Base-by-base conservation (phyloP, 2,888 invertebrate genomes). In the Apodemia hepburni region DNA sequence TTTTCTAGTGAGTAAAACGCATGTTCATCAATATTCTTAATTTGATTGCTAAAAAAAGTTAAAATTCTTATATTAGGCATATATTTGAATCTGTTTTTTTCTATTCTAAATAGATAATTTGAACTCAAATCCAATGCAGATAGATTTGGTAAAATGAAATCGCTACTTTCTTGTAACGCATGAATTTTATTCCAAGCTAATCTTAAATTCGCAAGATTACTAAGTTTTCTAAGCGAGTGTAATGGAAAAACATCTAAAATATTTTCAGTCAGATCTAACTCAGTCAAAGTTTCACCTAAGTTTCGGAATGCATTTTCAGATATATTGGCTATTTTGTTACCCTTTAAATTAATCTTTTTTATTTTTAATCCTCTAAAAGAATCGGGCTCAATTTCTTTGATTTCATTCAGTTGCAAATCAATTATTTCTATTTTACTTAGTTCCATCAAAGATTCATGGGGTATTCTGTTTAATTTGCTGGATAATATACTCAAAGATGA, bases 261-360 rank as follows among this genome's bases (percentile, higher is more conserved):
- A 87, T 98, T 98, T 87, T 97, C 97, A 8, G 97, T 95, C 68
- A 98, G 89, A 81, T 97, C 97, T 70, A 98, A 92, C 81, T 97
- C 97, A 64, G 94, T 94, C 71, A 98, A 92, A 66, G 93, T 93
- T 67, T 94, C 93, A 78, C 97, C 96, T 63, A 97, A 89, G 0
- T 96, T 96, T 49, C 94, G 92, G 81, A 97, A 97, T 59, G 97
- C 97, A 84, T 96, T 95, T 77, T 97, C 97, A 8, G 96, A 96
- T 77, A 98, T 95, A 76, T 94, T 94, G 69, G 94, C 93, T 73
- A 98, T 93, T 74, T 95, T 94, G 83, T 98, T 98, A 49, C 96
- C 96, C 81, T 97, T 97, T 71, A 98, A 92, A 81, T 96, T 97
- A 45, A 96, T 85, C 82, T 96, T 96, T 75, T 95, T 95, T 65